Evolutionary conservation across 2,113 vertebrate species (phyloP).

Genomic region (Agapornis roseicollis): DNA sequence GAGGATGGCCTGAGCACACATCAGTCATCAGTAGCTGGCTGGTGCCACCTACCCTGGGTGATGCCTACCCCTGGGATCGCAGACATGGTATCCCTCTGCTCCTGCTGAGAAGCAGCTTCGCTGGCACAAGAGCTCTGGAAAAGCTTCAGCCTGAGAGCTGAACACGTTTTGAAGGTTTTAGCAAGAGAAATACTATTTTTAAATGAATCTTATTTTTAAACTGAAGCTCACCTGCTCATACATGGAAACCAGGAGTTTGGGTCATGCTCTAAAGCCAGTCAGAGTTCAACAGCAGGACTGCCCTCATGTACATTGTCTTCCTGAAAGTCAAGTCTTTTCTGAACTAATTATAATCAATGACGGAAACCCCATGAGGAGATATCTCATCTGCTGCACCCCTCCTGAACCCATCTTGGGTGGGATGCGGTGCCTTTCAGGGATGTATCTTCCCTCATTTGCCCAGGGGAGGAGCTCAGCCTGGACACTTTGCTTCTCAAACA

Average conservation of each 20-base stretch:
- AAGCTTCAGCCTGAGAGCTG: not conserved
- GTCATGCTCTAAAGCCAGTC: not conserved
- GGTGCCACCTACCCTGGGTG: not conserved
- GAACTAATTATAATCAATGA: not conserved
- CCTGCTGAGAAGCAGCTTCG: not conserved
- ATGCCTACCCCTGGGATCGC: not conserved
- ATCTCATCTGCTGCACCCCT: not conserved
- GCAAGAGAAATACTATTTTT: not conserved
- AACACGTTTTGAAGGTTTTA: not conserved
- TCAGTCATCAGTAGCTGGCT: fast-evolving
- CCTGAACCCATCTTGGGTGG: not conserved
- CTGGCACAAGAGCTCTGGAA: not conserved
- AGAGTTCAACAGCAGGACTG: not conserved
- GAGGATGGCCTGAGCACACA: not conserved
- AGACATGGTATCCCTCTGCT: not conserved
- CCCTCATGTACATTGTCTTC: fast-evolving
- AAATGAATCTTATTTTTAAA: not conserved
- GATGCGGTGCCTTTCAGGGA: not conserved
- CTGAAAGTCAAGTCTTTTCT: not conserved
- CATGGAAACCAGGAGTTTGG: not conserved
- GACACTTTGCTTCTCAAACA: not conserved
- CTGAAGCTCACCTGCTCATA: not conserved
- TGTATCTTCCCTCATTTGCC: fast-evolving
- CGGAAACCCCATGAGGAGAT: not conserved
- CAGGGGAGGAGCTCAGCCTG: not conserved